A percentile compares a stretch with the other conserved stretches of the same genome.
Conservation (phyloP, 1,140 invertebrate genomes). For the Aricia agestis region DNA sequence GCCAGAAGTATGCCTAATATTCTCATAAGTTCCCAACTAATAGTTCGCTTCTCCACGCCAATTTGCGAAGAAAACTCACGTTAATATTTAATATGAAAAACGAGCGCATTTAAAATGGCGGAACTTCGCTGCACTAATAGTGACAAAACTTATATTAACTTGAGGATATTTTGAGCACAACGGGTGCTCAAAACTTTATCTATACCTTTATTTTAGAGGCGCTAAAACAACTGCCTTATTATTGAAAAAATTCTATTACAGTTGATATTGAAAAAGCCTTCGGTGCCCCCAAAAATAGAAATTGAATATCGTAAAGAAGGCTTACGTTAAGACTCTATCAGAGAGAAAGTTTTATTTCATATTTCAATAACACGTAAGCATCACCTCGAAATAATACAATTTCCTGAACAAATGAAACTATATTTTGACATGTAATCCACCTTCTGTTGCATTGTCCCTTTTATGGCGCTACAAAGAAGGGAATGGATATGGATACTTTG, state of each 20-base stretch:
- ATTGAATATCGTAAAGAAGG: constrained; percentile 12
- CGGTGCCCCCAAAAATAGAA: not conserved
- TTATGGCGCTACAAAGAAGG: too few species aligned
- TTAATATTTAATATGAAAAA: not conserved
- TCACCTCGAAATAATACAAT: constrained; percentile 4
- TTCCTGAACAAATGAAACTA: constrained; percentile 1
- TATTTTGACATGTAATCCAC: not conserved
- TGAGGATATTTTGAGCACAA: not conserved
- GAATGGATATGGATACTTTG: too few species aligned
- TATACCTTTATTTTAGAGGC: too few species aligned
- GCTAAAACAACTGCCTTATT: not conserved
- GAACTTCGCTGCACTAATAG: not conserved
- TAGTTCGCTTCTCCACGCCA: not conserved
- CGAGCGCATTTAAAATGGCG: not conserved
- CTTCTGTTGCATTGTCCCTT: not conserved
- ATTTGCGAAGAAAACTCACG: not conserved
- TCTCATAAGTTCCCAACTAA: not conserved
- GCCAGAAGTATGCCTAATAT: constrained; percentile 2
- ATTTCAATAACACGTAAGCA: constrained; percentile 9
- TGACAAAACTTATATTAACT: not conserved
- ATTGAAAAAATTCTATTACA: not conserved
- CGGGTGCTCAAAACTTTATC: not conserved
- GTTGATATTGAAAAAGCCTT: constrained; percentile 2
- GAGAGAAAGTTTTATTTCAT: constrained; percentile 8
- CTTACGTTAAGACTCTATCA: constrained; percentile 12